Evolutionary conservation across 1,140 invertebrate genomes (phyloP).

Genomic region (Diuraphis noxia): DNA sequence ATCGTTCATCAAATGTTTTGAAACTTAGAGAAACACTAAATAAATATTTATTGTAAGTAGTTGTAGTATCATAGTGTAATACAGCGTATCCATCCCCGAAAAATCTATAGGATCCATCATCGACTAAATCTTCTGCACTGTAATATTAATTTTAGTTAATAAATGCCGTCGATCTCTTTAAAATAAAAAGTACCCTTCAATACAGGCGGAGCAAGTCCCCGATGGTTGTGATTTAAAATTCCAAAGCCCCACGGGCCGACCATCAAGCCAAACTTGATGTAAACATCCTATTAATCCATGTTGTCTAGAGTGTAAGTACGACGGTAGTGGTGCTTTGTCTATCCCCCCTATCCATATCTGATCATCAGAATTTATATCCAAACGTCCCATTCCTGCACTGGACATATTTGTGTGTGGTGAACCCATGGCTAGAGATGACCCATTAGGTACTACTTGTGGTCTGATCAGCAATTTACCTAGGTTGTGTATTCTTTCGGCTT

Average conservation of each 20-base stretch:
- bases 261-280: slow-evolving; percentile 77
- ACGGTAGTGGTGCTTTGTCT: slow-evolving; percentile 59
- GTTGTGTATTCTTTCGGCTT: slow-evolving; percentile 67
- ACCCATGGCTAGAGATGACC: slow-evolving; percentile 59
- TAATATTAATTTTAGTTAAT: slow-evolving; percentile 55
- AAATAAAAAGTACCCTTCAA: slow-evolving; percentile 67
- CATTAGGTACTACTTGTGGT: slow-evolving; percentile 60
- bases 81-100: slow-evolving; percentile 79
- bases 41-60: slow-evolving; percentile 70
- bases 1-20: slow-evolving; percentile 84
- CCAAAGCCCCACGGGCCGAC: slow-evolving; percentile 81
- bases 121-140: slow-evolving; percentile 64
- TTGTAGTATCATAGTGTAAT: slow-evolving; percentile 66
- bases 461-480: slow-evolving; percentile 65
- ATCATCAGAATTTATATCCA: slow-evolving; percentile 64
- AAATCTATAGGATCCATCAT: slow-evolving; percentile 68
- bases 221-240: slow-evolving; percentile 75
- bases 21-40: slow-evolving; percentile 82
- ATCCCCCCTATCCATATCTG: slow-evolving; percentile 67
- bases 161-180: neutral
- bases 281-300: slow-evolving; percentile 74
- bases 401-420: slow-evolving; percentile 61
- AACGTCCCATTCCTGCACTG: slow-evolving; percentile 62
- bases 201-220: slow-evolving; percentile 74
- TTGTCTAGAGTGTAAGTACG: slow-evolving; percentile 57